These are phyloP conservation scores for Cancer borealis DNA, from an alignment of 2,888 invertebrate species.

Conservation along the genomic window DNA sequence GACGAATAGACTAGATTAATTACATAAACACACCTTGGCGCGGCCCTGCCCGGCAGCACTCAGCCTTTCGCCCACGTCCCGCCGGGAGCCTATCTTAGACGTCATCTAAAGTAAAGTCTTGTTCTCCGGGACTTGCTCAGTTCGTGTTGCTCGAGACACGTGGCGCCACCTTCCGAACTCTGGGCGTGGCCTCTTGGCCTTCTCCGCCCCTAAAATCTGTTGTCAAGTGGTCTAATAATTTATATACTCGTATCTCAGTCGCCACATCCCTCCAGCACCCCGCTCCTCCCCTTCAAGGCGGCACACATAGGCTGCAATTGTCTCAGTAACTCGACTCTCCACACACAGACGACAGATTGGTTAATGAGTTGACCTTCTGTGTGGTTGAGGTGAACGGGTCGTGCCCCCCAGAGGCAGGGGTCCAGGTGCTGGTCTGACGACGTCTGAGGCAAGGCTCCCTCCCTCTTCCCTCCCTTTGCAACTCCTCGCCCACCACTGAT, in stretches of 20 bases:
- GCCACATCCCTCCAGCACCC: background rate
- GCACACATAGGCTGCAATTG: background rate
- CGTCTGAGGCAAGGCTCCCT: conserved; percentile 30
- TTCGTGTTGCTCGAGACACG: background rate
- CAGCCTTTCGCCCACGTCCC: too few species aligned
- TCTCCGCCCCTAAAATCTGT: background rate
- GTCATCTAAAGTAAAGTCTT: conserved; percentile 3
- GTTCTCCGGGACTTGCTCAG: background rate
- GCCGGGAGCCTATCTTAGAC: background rate
- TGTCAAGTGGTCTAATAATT: background rate
- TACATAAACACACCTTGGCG: background rate
- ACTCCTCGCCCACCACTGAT: background rate
- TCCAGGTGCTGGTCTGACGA: conserved; percentile 56
- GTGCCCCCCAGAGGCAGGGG: conserved; percentile 43
- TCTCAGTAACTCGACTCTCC: background rate
- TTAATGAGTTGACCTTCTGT: conserved; percentile 53
- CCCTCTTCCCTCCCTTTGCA: background rate
- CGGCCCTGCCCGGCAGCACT: background rate
- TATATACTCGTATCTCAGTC: background rate
- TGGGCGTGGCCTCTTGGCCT: background rate
- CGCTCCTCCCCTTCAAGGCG: background rate
- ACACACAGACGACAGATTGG: conserved; percentile 38
- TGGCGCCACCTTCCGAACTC: conserved; percentile 14
- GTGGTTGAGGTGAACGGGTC: conserved; percentile 54
- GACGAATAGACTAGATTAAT: background rate